These are phyloP conservation scores for Cecidostiba fungosa DNA, from an alignment of 2,888 invertebrate species.

Conservation along the genomic window DNA sequence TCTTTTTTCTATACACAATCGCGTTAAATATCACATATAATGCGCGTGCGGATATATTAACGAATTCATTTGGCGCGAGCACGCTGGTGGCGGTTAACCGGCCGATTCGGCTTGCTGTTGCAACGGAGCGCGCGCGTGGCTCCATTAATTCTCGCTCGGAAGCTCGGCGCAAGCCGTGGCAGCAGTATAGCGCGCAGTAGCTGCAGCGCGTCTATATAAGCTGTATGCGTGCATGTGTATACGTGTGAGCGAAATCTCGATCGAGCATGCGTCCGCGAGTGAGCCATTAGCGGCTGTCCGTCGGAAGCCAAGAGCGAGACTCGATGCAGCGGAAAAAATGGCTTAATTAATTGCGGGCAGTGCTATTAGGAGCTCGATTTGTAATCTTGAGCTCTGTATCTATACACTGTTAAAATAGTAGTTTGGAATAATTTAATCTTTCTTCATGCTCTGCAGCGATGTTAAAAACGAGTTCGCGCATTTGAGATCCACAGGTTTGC, in stretches of 20 bases:
- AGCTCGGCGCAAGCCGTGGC: constrained; percentile 15
- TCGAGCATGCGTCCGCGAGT: constrained; percentile 32
- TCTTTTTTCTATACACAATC: background rate
- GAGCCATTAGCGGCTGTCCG: constrained; percentile 53
- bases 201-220: background rate
- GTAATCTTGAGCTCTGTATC: constrained; percentile 23
- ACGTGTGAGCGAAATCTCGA: constrained; percentile 34
- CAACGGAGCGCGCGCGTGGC: constrained; percentile 3
- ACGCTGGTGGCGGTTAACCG: constrained; percentile 8
- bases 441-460: background rate
- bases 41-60: constrained; percentile 29
- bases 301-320: constrained; percentile 4
- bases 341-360: constrained; percentile 50
- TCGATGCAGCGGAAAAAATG: constrained; percentile 41
- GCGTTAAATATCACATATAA: background rate
- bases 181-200: background rate
- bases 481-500: background rate
- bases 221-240: background rate
- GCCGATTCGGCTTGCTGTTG: constrained; percentile 21
- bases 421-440: background rate
- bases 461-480: background rate
- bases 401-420: background rate
- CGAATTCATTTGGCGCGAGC: constrained; percentile 55
- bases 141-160: constrained; percentile 61
- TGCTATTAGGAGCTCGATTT: constrained; percentile 48